A percentile compares a stretch with the other conserved stretches of the same genome.
These are phyloP conservation scores for Neomonachus schauinslandi DNA, from an alignment of 2,113 vertebrate genomes.

Conservation along the genomic window DNA sequence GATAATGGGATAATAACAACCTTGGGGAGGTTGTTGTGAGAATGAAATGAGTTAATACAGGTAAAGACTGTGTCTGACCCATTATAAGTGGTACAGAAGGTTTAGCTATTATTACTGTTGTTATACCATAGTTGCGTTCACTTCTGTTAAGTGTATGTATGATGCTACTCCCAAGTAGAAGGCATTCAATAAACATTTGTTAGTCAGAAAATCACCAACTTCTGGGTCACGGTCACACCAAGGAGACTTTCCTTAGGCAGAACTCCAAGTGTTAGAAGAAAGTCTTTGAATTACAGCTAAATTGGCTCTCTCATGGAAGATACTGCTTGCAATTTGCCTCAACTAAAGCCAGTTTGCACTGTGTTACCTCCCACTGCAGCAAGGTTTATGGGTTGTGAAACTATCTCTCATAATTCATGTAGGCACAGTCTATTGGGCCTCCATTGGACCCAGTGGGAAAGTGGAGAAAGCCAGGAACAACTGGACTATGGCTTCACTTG, in stretches of 20 bases:
- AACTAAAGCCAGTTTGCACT: background rate
- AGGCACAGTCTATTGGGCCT: background rate
- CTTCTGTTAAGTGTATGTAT: background rate
- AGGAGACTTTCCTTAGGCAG: background rate
- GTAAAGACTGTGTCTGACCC: background rate
- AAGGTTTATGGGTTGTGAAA: background rate
- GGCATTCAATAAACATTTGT: background rate
- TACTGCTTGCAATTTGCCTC: background rate
- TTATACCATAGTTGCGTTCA: background rate
- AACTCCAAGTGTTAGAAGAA: background rate
- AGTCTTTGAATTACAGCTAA: background rate
- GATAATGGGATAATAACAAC: too few relatives aligned
- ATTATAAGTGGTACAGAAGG: background rate
- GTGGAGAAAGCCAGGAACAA: background rate
- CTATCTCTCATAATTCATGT: background rate
- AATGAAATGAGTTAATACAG: background rate
- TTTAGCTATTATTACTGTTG: background rate
- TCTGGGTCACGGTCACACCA: background rate
- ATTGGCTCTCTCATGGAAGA: background rate
- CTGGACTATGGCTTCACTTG: background rate
- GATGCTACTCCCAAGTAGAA: background rate
- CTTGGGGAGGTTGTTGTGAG: background rate
- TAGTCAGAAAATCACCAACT: background rate
- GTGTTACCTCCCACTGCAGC: background rate
- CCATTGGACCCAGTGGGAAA: background rate